Evolutionary conservation across 2,113 vertebrate species (phyloP), one percentile per base, ranked within the genome.

Genomic region (Rhabdomys dilectus): DNA sequence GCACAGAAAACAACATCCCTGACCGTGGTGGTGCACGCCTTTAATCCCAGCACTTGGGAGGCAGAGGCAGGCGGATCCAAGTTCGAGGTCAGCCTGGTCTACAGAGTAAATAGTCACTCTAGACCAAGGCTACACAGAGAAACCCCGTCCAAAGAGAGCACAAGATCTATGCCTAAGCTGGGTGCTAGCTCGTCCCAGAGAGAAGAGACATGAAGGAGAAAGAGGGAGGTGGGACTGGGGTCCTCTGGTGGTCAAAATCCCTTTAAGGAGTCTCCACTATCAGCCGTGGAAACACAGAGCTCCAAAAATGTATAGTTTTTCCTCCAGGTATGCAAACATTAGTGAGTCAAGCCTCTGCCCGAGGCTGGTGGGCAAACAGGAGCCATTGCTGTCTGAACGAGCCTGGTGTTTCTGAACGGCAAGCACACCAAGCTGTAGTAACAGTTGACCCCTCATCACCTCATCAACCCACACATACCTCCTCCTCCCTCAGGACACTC

Each of bases 341-440:
- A 72, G 26, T 84, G 36, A 11, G 1, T 26, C 72, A 93, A 92
- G 21, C 51, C 75, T 81, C 91, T 72, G 70, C 53, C 88, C 15
- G 29, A 21, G 16, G 39, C n/a, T 36, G 16, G 72, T 15, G 10
- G 53, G 66, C 77, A 81, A 92, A 80, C 53, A 90, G 92, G 42
- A 94, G 78, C 17, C 45, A 66, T 29, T 22, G 64, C 31, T 92
- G 34, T 70, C 45, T 72, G 12, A 76, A 45, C 21, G 13, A 80
- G 16, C 70, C 76, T 51, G 42, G 48, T 68, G 39, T 51, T 86
- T 81, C 11, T 15, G 64, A 77, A 77, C 58, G 34, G 24, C 88
- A 90, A 86, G 82, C 80, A n/a, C 70, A 84, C 21, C 76, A 53
- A 87, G 76, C 66, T 87, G 42, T 53, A 91, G 91, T n/a, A 48